Evolutionary conservation across 2,888 invertebrate species (phyloP).

Genomic region (Parnassius apollo): DNA sequence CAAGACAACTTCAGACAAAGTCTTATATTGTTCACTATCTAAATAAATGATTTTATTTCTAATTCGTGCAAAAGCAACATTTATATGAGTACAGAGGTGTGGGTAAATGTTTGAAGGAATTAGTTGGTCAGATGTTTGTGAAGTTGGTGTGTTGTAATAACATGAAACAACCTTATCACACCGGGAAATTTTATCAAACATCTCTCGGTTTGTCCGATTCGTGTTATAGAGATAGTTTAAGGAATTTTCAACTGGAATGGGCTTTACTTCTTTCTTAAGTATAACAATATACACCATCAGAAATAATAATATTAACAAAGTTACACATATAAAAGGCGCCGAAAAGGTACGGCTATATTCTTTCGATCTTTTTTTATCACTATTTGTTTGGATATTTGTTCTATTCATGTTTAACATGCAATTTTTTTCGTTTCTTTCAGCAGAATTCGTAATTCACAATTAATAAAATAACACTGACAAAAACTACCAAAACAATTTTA

Average conservation of each 20-base stretch:
- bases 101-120: conserved; percentile 83
- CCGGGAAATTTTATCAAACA: not conserved
- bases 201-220: not conserved
- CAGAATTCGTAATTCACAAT: not conserved
- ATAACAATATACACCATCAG: conserved; percentile 9
- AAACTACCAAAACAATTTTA: too few relatives aligned
- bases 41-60: conserved; percentile 82
- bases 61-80: conserved; percentile 87
- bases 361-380: not conserved
- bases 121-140: conserved; percentile 51
- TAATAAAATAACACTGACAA: too few relatives aligned
- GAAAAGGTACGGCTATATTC: not conserved
- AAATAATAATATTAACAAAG: conserved; percentile 7
- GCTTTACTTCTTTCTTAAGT: not conserved
- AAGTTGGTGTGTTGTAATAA: conserved; percentile 84
- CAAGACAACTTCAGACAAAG: conserved; percentile 64
- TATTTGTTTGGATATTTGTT: not conserved
- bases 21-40: conserved; percentile 56
- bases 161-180: conserved; percentile 75
- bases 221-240: not conserved
- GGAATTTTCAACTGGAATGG: not conserved
- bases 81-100: conserved; percentile 90
- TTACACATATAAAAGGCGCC: not conserved
- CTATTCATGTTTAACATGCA: not conserved
- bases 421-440: not conserved